Evolutionary conservation across 1,140 invertebrate species (phyloP), one percentile per base, ranked within the genome.

Genomic region (Drosophila fuyamai): DNA sequence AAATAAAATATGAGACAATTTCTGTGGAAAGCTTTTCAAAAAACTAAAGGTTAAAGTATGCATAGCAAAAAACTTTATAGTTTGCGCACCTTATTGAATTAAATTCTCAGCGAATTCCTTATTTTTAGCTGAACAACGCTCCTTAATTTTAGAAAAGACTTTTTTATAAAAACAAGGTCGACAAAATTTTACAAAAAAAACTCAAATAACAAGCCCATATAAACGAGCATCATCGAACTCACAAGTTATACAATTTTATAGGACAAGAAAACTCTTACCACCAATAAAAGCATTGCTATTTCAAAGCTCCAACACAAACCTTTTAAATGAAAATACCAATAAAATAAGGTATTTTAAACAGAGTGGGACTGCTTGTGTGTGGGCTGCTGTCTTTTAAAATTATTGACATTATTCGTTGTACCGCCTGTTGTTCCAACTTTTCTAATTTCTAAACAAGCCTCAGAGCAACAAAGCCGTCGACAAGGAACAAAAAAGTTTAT

Each of bases 381-480:
- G 59, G 36, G 29, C 36, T 36, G 18, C n/a, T 66, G 65, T 68
- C 57, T 55, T 40, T 51, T 59, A 55, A 78, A 72, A 77, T 77
- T 68, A 78, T 77, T 56, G 74, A 60, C 66, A 65, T 72, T 65
- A 59, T 53, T 35, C 29, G 27, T 14, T 16, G 48, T 51, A 35
- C 48, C 29, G 48, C 29, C 41, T 41, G 46, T 48, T 48, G 18
- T 70, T 8, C 13, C 46, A 71, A 76, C 55, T 72, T 81, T 81
- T 77, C 29, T 81, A 65, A 60, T 82, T 75, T 79, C 62, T 46
- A 78, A 73, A 58, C 68, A 61, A 57, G 58, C 46, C 79, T 59
- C 54, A 60, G 43, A 75, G 58, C 41, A 38, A 23, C 35, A 14
- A 27, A n/a, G 27, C 14, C 32, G 46, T 38, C 23, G 40, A 68